Evolutionary conservation across 2,888 invertebrate species (phyloP), one percentile per base, ranked within the genome.

Genomic region (Polyploca ridens): DNA sequence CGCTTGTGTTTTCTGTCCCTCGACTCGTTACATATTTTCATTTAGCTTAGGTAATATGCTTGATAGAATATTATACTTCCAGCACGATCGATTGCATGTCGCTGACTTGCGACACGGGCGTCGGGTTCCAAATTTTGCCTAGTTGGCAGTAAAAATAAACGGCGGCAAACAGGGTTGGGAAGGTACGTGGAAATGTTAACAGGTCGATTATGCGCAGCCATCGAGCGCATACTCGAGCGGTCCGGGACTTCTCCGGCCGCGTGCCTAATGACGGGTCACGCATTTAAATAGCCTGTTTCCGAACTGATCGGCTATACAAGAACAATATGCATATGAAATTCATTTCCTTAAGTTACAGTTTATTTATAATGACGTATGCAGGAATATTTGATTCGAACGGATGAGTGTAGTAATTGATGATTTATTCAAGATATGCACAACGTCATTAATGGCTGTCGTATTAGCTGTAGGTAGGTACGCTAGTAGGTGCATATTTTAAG

Each of bases 201-300:
- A 88, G 90, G 88, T 87, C 90, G 91, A 92, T 91, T 91, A 92
- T 91, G 85, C 86, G 89, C 85, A 82, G 81, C 87, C 85, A 88
- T 90, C 87, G 85, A 84, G 83, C 79, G 82, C 81, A 86, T 82
- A 83, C 82, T 85, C 80, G 75, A 81, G 80, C 78, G 85, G 79
- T 79, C 79, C 81, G 82, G 82, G 81, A 78, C 78, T 80, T 74
- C 78, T 81, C 75, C 75, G 77, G 71, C 81, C 77, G 82, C 84
- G 81, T 79, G 79, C 86, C 88, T 92, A 91, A 93, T 93, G 91
- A 91, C 87, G 90, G 90, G 88, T 86, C 88, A 86, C 91, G 90
- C 89, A 93, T 93, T 93, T 90, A 92, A 91, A 93, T 91, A 86
- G 87, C 88, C 88, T 87, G 82, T 81, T 89, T 88, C 82, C 81